Conservation (phyloP, 2,113 vertebrate species). For the Pomatostomus ruficeps region DNA sequence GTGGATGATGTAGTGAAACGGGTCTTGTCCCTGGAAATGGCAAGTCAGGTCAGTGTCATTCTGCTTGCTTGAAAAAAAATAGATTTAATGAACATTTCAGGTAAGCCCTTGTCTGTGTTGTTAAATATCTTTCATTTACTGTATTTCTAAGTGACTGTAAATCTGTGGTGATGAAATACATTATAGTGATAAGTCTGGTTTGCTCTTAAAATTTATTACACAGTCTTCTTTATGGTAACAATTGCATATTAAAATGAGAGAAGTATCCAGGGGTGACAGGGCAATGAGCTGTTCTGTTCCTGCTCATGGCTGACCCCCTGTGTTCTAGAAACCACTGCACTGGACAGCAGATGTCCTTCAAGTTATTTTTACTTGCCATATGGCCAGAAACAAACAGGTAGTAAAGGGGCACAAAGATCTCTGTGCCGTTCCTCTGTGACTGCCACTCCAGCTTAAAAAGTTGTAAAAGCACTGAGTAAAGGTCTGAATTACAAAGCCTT, state of each 20-base stretch:
- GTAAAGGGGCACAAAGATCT: not conserved
- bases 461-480: not conserved
- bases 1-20: conserved; percentile 85
- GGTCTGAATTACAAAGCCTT: not conserved
- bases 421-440: not conserved
- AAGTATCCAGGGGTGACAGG: not conserved
- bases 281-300: not conserved
- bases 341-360: not conserved
- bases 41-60: conserved; percentile 78
- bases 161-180: not conserved
- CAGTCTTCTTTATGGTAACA: not conserved
- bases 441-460: not conserved
- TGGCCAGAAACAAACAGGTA: not conserved
- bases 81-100: not conserved
- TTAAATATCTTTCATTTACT: not conserved
- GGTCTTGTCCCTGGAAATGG: conserved; percentile 90
- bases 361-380: not conserved
- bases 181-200: not conserved
- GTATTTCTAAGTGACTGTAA: not conserved
- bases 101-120: not conserved
- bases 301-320: not conserved
- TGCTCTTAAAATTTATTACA: not conserved
- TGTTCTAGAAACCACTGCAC: not conserved
- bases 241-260: not conserved
- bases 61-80: not conserved